Base-by-base conservation (phyloP, 2,797 vertebrate species). In the Pantherophis vulpinus region DNA sequence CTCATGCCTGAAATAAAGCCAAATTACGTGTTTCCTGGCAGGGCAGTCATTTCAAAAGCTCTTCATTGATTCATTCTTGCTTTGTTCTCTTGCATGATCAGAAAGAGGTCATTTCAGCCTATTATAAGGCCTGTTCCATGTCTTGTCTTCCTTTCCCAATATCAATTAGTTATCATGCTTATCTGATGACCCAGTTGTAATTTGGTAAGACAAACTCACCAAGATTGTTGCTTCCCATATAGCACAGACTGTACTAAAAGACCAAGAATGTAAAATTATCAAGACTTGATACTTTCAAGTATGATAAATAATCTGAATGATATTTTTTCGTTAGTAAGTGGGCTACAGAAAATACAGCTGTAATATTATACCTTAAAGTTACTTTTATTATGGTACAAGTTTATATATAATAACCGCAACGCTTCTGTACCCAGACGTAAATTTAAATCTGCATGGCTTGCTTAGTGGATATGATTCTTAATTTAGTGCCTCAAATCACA, bases 211-310 rank as follows among this genome's bases (percentile, higher is more conserved):
- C 47, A 59, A 58, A 14, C 16, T n/a, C 16, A 27, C 6, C 91
- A 63, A 27, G 5, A 42, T 63, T 59, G 7, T 58, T 59, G 25
- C 55, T 13, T 89, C 20, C 1, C 11, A 0, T 23, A 27, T 32
- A 88, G 20, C 29, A 42, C 10, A 1, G n/a, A 13, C 9, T 25
- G 1, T 2, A 7, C 51, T 74, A 90, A 89, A 79, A 61, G 0
- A 29, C 2, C 70, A 59, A 55, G 6, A 42, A 0, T 9, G 14
- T 14, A 47, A 51, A n/a, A 16, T n/a, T 37, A 2, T 32, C 60
- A n/a, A n/a, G 25, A 25, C 1, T 0, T 0, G 1, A 0, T 25
- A 0, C 0, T 18, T 79, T 37, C 55, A 47, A 9, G 42, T 74
- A 11, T 88, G 56, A 60, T 13, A 5, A 0, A 0, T 89, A 94